A percentile compares a stretch with the other conserved stretches of the same genome.
Evolutionary conservation across 2,113 vertebrate genomes (phyloP).

Genomic region (Amblyornis subalaris): DNA sequence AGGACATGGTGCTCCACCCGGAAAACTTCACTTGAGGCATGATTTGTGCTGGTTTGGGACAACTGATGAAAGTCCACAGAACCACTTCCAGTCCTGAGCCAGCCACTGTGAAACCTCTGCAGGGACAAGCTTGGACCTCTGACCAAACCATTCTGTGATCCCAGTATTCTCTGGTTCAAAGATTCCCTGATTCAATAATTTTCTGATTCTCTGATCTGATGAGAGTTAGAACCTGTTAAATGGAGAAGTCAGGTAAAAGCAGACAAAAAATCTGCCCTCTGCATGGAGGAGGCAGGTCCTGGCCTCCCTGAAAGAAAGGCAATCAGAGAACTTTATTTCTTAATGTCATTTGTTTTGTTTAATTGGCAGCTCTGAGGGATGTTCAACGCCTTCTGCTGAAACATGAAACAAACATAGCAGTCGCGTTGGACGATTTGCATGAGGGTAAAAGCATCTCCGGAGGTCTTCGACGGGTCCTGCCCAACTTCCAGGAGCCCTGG

Average conservation of each 20-base stretch:
- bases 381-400: neutral
- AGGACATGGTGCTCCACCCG: neutral
- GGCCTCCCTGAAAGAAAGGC: neutral
- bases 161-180: neutral
- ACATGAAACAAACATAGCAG: neutral
- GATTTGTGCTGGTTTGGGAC: neutral
- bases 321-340: neutral
- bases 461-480: neutral
- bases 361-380: neutral
- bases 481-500: neutral
- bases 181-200: neutral
- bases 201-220: neutral
- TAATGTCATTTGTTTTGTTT: neutral
- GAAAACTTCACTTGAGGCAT: neutral
- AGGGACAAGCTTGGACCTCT: neutral
- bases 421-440: rapidly evolving
- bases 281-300: neutral
- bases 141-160: neutral
- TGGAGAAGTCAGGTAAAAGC: neutral
- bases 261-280: neutral
- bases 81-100: neutral
- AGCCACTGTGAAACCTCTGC: neutral
- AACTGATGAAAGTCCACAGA: neutral
- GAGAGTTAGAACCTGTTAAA: neutral
- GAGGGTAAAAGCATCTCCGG: neutral